These are phyloP conservation scores for Phasianus colchicus DNA, from an alignment of 2,113 vertebrate species.

Conservation along the genomic window DNA sequence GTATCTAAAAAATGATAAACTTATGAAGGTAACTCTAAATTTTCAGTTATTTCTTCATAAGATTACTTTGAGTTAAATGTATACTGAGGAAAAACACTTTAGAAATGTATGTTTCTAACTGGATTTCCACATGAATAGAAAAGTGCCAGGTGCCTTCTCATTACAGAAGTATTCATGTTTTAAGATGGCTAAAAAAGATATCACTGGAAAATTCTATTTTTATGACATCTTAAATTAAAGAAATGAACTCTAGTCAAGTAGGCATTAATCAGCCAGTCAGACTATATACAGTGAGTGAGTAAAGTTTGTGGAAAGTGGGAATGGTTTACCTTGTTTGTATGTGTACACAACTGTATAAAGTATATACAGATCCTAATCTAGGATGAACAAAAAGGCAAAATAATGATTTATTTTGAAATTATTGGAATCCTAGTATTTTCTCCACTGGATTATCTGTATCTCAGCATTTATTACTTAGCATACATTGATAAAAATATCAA, in stretches of 20 bases:
- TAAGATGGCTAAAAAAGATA: slow-evolving; percentile 1
- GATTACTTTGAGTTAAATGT: background rate
- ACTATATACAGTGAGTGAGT: slow-evolving; percentile 19
- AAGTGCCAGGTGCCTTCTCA: slow-evolving; percentile 6
- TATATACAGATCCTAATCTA: background rate
- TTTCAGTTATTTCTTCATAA: background rate
- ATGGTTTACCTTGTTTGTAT: background rate
- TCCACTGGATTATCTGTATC: background rate
- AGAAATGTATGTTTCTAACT: slow-evolving; percentile 27
- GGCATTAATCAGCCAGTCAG: slow-evolving; percentile 39
- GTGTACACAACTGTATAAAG: background rate
- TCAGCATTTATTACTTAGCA: background rate
- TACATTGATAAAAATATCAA: background rate
- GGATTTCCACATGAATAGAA: background rate
- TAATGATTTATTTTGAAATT: background rate
- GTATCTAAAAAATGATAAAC: background rate
- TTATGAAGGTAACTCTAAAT: background rate
- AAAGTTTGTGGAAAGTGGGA: slow-evolving; percentile 16
- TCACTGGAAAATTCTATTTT: slow-evolving; percentile 35
- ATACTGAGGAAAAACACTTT: background rate
- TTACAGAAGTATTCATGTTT: background rate
- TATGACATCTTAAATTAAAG: slow-evolving; percentile 6
- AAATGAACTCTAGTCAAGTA: background rate
- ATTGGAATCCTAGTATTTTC: background rate
- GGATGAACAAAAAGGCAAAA: background rate